Conservation (phyloP, 92 coral and sea anemone genomes). For the Parazoanthus swiftii region DNA sequence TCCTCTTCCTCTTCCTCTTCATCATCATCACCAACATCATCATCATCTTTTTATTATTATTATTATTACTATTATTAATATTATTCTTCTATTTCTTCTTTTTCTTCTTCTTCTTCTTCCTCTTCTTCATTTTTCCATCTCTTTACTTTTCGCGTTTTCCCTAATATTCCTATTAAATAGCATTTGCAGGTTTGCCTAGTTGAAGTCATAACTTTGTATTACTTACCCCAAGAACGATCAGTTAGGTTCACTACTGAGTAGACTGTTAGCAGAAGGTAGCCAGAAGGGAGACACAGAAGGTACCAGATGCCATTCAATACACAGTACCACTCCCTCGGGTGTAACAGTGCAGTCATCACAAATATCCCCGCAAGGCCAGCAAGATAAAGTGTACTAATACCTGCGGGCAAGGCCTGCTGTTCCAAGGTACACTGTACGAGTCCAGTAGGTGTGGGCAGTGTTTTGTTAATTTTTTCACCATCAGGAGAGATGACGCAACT, state of each 20-base stretch:
- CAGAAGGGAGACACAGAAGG: slow-evolving; percentile 66
- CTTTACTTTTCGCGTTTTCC: no score
- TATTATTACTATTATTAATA: no score
- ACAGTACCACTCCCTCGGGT: slow-evolving; percentile 78
- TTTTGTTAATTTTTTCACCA: background rate
- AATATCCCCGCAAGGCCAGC: slow-evolving; percentile 70
- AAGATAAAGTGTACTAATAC: slow-evolving; percentile 74
- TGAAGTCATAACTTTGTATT: background rate
- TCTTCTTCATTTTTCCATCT: no score
- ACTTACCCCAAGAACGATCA: slow-evolving; percentile 73
- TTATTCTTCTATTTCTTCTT: no score
- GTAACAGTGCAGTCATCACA: slow-evolving; percentile 70
- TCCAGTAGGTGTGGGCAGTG: background rate
- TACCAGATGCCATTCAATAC: slow-evolving; percentile 89
- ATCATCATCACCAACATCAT: no score
- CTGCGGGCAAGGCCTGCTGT: slow-evolving; percentile 54
- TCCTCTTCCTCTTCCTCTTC: no score
- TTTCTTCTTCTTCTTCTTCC: no score
- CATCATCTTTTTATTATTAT: no score
- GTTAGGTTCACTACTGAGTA: slow-evolving; percentile 59
- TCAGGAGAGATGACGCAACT: background rate
- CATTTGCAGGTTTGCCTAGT: no score
- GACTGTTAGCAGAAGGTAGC: slow-evolving; percentile 55
- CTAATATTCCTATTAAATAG: no score
- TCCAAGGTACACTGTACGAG: background rate